Conservation (phyloP, 2,797 vertebrate species). For the Hypotaenidia philippensis region DNA sequence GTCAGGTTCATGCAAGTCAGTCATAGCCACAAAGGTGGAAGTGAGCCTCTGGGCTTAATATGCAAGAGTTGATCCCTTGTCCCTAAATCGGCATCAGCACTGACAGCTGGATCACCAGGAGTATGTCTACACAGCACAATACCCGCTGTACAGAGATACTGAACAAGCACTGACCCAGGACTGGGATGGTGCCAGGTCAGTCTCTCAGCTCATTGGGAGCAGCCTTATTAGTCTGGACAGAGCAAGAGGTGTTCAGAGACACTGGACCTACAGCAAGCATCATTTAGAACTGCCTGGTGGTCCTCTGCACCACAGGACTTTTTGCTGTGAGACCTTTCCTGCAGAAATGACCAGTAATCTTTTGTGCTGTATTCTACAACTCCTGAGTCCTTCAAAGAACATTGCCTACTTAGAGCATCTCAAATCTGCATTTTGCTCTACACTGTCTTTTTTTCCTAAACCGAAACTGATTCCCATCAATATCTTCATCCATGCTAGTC, state of each 20-base stretch:
- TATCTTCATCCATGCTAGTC: background rate
- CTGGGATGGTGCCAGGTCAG: rapidly evolving
- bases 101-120: constrained; percentile 17
- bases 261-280: background rate
- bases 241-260: background rate
- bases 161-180: background rate
- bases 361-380: background rate
- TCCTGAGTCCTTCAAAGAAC: background rate
- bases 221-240: background rate
- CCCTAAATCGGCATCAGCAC: constrained; percentile 18
- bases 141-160: background rate
- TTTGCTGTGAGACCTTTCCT: background rate
- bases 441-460: background rate
- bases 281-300: background rate
- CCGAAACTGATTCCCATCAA: background rate
- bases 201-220: background rate
- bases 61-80: constrained; percentile 26
- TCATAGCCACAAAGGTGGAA: constrained; percentile 41
- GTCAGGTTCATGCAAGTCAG: background rate
- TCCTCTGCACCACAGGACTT: background rate
- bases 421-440: background rate
- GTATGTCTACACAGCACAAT: background rate
- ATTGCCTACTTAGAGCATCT: background rate
- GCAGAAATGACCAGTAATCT: background rate
- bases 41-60: constrained; percentile 27